Percentiles rank a stretch among this genome's conserved stretches.
These are phyloP conservation scores for Cyprinodon diabolis DNA, from an alignment of 2,797 vertebrate species.

Conservation along the genomic window DNA sequence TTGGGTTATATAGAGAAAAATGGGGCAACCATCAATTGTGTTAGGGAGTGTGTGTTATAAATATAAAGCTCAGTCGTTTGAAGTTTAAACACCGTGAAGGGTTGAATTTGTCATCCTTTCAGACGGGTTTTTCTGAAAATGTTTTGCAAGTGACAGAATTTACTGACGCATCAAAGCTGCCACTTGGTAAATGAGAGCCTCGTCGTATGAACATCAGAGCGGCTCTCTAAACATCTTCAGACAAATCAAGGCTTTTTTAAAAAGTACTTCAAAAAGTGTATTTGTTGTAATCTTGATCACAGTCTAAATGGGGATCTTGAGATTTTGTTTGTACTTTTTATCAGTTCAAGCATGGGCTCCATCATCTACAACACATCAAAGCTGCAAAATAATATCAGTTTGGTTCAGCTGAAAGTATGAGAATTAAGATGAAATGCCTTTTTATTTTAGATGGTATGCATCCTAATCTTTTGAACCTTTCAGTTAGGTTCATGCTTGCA, in stretches of 20 bases:
- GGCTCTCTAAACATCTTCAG: slow-evolving; percentile 4
- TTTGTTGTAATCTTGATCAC: background rate
- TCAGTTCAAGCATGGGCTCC: background rate
- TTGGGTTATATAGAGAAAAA: slow-evolving; percentile 26
- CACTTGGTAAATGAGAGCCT: slow-evolving; percentile 27
- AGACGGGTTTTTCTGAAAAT: slow-evolving; percentile 3
- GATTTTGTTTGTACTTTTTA: background rate
- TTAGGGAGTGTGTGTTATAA: slow-evolving; percentile 34
- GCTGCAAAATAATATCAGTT: background rate
- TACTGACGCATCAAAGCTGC: slow-evolving; percentile 17
- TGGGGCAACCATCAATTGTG: slow-evolving; percentile 30
- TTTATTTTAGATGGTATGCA: background rate
- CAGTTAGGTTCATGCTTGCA: too few relatives aligned
- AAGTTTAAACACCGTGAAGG: slow-evolving; percentile 49
- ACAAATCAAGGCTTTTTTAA: background rate
- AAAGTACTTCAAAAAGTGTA: slow-evolving; percentile 5
- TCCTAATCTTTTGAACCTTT: background rate
- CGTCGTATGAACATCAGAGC: background rate
- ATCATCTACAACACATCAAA: background rate
- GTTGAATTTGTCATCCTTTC: slow-evolving; percentile 29
- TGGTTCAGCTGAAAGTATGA: background rate
- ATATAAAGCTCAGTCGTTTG: slow-evolving; percentile 41
- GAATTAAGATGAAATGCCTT: background rate
- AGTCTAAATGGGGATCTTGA: background rate
- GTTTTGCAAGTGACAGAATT: slow-evolving; percentile 25